Conservation (phyloP, 2,888 invertebrate genomes). For the Acanthacorydalis orientalis region DNA sequence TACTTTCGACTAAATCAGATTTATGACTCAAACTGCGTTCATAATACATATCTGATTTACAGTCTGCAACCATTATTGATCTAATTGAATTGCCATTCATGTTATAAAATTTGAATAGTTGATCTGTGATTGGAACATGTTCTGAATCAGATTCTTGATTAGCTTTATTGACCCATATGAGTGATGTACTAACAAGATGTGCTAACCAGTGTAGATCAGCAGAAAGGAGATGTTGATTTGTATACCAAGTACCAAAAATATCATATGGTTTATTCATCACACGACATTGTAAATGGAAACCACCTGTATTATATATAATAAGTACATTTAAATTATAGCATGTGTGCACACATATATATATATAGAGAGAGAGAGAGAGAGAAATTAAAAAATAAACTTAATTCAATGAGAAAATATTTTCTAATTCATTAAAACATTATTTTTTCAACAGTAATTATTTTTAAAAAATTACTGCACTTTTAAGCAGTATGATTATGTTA, state of each 20-base stretch:
- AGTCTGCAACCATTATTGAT: constrained; percentile 60
- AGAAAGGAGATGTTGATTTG: constrained; percentile 60
- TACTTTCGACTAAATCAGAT: constrained; percentile 16
- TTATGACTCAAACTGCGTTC: constrained; percentile 10
- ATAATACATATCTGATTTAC: constrained; percentile 27
- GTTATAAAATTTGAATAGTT: constrained; percentile 46
- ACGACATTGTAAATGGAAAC: constrained; percentile 51
- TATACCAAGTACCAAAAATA: constrained; percentile 81
- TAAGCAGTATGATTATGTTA: no score
- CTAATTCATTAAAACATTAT: no score
- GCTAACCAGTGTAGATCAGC: constrained; percentile 70
- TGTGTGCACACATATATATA: no score
- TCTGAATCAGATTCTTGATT: constrained; percentile 66
- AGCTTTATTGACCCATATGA: constrained; percentile 68
- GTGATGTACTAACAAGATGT: constrained; percentile 53
- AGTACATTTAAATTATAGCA: no score
- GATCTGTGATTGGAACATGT: constrained; percentile 55
- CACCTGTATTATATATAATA: constrained; percentile 27
- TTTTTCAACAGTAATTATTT: no score
- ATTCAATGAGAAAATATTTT: no score
- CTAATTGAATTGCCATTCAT: constrained; percentile 64
- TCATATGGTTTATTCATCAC: constrained; percentile 74
- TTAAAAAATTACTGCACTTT: no score
- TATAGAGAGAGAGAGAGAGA: no score
- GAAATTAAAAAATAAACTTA: no score